Percentiles rank a stretch among this genome's conserved stretches.
phyloP scores from a whole-genome alignment of 1,140 invertebrate species.

The Cepaea nemoralis region DNA sequence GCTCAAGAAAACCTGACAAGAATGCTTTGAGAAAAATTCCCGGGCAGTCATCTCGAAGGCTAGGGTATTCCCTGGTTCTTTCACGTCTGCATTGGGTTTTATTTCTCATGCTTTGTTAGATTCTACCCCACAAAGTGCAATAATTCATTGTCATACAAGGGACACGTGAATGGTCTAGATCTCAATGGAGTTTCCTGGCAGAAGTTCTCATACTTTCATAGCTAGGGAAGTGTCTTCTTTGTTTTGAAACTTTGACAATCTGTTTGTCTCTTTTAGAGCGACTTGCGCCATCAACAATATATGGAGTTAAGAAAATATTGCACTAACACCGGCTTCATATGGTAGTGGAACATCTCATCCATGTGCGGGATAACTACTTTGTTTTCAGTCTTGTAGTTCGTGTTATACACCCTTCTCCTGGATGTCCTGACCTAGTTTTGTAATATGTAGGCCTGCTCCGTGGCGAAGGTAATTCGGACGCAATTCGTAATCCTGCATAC shows the following conservation, averaged over 20 bases:
- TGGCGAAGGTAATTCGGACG: too few relatives aligned
- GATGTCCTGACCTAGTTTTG: too few relatives aligned
- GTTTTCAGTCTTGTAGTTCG: neutral
- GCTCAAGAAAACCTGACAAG: neutral
- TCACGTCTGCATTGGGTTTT: neutral
- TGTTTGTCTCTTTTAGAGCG: neutral
- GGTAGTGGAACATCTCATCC: neutral
- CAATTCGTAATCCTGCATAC: too few relatives aligned
- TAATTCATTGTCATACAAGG: neutral
- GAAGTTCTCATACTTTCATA: neutral
- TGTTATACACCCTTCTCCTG: too few relatives aligned
- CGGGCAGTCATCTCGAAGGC: neutral
- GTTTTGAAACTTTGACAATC: neutral
- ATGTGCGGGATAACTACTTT: neutral
- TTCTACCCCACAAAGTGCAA: neutral
- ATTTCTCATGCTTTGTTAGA: neutral
- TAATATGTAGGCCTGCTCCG: too few relatives aligned
- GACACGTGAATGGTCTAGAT: neutral
- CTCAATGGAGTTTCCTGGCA: neutral
- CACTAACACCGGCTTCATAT: neutral
- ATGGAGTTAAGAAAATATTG: slow-evolving; percentile 8
- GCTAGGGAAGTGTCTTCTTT: neutral
- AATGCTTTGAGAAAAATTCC: slow-evolving; percentile 32
- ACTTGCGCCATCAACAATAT: neutral
- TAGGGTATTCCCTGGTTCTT: neutral